These are phyloP conservation scores for Tachina grossa DNA, from an alignment of 2,888 invertebrate species.

Conservation along the genomic window DNA sequence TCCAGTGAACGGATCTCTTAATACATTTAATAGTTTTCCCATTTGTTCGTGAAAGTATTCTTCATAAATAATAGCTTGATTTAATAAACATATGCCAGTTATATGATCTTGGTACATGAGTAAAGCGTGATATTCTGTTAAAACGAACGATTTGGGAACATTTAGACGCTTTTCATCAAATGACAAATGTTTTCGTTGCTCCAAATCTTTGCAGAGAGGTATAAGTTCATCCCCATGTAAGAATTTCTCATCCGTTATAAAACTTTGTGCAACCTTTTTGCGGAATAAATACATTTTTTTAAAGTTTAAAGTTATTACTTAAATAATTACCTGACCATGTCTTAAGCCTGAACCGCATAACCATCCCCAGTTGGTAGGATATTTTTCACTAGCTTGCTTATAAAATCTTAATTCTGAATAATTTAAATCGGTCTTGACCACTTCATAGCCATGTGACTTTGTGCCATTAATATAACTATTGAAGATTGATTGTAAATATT, in stretches of 20 bases:
- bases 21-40: constrained; percentile 90
- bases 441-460: constrained; percentile 84
- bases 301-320: not conserved
- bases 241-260: constrained; percentile 72
- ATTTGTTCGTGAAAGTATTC: constrained; percentile 91
- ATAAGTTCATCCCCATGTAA: constrained; percentile 75
- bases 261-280: constrained; percentile 65
- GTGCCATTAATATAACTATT: constrained; percentile 76
- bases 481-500: constrained; percentile 83
- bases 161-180: constrained; percentile 79
- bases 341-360: constrained; percentile 92
- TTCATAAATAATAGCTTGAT: constrained; percentile 93
- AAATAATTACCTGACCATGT: constrained; percentile 87
- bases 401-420: constrained; percentile 92
- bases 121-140: constrained; percentile 95
- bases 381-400: constrained; percentile 86
- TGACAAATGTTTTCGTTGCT: constrained; percentile 75
- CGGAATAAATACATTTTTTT: not conserved
- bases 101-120: constrained; percentile 92
- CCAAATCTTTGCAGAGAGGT: constrained; percentile 73
- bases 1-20: constrained; percentile 90
- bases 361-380: constrained; percentile 93
- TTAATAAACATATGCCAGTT: constrained; percentile 92
- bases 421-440: constrained; percentile 88
- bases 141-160: constrained; percentile 89